phyloP scores from a whole-genome alignment of 1,140 invertebrate species.

The Trachymyrmex septentrionalis region DNA sequence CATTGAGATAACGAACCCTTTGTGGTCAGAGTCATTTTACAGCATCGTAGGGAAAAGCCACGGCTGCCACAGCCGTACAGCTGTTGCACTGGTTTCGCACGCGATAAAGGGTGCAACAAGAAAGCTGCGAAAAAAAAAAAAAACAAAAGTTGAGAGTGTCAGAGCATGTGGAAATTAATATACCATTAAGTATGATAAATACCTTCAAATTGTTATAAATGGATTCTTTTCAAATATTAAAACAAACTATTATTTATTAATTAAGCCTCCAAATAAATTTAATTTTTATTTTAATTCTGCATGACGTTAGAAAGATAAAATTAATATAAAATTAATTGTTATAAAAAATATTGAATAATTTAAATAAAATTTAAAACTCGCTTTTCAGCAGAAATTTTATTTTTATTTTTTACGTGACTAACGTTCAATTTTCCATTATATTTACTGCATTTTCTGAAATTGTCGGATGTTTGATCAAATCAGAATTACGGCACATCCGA shows the following conservation, averaged over 20 bases:
- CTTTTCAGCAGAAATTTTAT: background rate
- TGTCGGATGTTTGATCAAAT: conserved; percentile 13
- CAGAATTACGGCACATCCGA: background rate
- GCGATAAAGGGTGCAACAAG: conserved; percentile 3
- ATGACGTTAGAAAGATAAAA: background rate
- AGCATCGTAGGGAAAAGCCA: background rate
- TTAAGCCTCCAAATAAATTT: background rate
- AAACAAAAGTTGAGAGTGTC: background rate
- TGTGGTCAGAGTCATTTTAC: conserved; percentile 56
- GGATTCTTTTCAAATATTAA: background rate
- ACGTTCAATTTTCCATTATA: background rate
- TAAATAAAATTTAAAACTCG: background rate
- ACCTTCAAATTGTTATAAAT: background rate
- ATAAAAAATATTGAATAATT: background rate
- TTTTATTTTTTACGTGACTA: background rate
- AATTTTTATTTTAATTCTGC: background rate
- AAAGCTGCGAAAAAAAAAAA: conserved; percentile 22
- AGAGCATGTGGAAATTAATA: background rate
- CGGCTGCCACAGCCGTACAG: background rate
- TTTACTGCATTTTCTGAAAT: conserved; percentile 8
- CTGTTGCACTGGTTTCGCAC: background rate
- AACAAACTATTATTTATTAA: conserved; percentile 2
- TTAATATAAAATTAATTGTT: background rate
- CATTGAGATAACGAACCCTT: conserved; percentile 57
- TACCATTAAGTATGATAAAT: background rate